A percentile compares a stretch with the other conserved stretches of the same genome.
phyloP scores from a whole-genome alignment of 2,888 invertebrate genomes.

The Tachina fera region DNA sequence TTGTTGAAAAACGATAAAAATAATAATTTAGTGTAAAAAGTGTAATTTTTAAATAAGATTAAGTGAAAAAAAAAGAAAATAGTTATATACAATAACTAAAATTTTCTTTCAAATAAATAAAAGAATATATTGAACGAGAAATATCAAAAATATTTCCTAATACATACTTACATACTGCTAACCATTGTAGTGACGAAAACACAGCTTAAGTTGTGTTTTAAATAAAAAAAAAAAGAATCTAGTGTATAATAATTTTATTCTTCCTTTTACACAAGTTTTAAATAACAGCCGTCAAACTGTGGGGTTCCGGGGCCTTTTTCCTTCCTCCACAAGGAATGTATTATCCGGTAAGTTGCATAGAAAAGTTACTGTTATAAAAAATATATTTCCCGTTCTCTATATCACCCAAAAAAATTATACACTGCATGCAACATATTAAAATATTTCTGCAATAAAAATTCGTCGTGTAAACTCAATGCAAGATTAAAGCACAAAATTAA shows the following conservation, averaged over 20 bases:
- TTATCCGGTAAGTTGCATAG: slow-evolving; percentile 92
- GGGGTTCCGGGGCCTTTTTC: slow-evolving; percentile 97
- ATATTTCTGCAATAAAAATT: no score
- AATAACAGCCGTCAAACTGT: slow-evolving; percentile 94
- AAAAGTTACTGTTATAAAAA: background rate
- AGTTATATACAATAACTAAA: background rate
- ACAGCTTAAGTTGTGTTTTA: slow-evolving; percentile 50
- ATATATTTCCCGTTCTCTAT: no score
- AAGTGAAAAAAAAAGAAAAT: background rate
- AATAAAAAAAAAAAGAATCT: slow-evolving; percentile 38
- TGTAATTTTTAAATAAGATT: slow-evolving; percentile 14
- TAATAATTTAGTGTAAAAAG: slow-evolving; percentile 61
- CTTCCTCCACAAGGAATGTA: slow-evolving; percentile 98
- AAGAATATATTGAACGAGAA: slow-evolving; percentile 18
- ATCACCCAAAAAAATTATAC: no score
- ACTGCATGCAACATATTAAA: no score
- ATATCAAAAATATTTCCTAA: slow-evolving; percentile 17
- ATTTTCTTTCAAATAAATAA: slow-evolving; percentile 1
- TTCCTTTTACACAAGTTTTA: slow-evolving; percentile 75
- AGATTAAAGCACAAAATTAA: no score
- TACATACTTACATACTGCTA: slow-evolving; percentile 4
- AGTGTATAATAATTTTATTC: slow-evolving; percentile 56
- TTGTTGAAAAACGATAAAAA: slow-evolving; percentile 9
- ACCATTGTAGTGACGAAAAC: slow-evolving; percentile 26
- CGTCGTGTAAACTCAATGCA: no score